Evolutionary conservation across 2,797 vertebrate genomes (phyloP).

Genomic region (Pseudochromis fuscus): DNA sequence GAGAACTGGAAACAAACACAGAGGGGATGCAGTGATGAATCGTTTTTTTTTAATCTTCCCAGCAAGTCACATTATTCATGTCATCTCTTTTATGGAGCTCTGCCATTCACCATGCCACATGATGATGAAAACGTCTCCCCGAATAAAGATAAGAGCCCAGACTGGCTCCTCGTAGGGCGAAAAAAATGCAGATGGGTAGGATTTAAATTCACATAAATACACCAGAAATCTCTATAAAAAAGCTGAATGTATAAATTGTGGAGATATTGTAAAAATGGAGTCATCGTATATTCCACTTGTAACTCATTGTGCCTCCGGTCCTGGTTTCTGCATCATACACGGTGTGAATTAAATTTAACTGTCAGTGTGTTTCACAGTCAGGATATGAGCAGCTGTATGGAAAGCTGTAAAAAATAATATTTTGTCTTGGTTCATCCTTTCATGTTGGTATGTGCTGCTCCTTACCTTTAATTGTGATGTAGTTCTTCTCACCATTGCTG

Average conservation of each 20-base stretch:
- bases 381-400: constrained; percentile 14
- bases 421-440: not conserved
- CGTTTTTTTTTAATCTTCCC: not conserved
- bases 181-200: not conserved
- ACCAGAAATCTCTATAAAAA: not conserved
- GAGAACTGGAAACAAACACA: not conserved
- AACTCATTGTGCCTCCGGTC: constrained; percentile 10
- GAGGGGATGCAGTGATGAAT: constrained; percentile 16
- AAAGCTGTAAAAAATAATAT: constrained; percentile 16
- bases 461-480: no score
- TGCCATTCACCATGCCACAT: not conserved
- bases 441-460: no score
- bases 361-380: constrained; percentile 22
- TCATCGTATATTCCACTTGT: not conserved
- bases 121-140: constrained; percentile 27
- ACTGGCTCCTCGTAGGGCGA: not conserved
- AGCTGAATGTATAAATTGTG: constrained; percentile 28
- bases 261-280: constrained; percentile 23
- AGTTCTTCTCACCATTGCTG: no score
- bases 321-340: not conserved
- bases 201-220: constrained; percentile 14
- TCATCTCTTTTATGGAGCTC: constrained; percentile 7
- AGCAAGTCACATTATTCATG: constrained; percentile 10
- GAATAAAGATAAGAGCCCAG: constrained; percentile 10
- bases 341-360: constrained; percentile 22